These are phyloP conservation scores for Vandiemenella viatica DNA, from an alignment of 2,888 invertebrate genomes.

Conservation along the genomic window DNA sequence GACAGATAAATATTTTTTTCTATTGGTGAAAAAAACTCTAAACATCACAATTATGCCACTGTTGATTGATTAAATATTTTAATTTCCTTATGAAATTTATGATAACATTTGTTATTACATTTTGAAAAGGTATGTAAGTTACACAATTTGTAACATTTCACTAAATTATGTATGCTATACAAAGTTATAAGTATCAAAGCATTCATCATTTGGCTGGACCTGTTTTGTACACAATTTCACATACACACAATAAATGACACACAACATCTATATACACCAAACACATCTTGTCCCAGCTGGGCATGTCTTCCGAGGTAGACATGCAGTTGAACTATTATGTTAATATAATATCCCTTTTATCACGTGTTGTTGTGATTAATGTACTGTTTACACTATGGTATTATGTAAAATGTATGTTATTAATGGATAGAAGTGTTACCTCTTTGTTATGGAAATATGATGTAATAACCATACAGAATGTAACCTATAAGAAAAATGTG, in stretches of 20 bases:
- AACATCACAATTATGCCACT: too few relatives aligned
- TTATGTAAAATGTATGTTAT: slow-evolving; percentile 19
- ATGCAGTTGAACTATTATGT: slow-evolving; percentile 16
- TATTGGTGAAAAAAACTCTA: too few relatives aligned
- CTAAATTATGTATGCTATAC: too few relatives aligned
- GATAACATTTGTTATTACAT: too few relatives aligned
- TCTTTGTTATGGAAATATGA: slow-evolving; percentile 17
- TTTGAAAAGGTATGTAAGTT: too few relatives aligned
- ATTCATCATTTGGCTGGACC: slow-evolving; percentile 12
- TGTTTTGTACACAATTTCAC: slow-evolving; percentile 5
- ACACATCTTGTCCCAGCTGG: slow-evolving; percentile 15
- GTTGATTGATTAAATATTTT: too few relatives aligned
- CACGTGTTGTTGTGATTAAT: slow-evolving; percentile 18
- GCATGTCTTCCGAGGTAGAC: slow-evolving; percentile 19
- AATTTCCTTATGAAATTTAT: too few relatives aligned
- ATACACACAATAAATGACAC: slow-evolving; percentile 3
- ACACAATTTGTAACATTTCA: too few relatives aligned
- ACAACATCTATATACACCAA: slow-evolving; percentile 8
- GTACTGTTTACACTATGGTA: slow-evolving; percentile 19
- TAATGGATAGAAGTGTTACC: slow-evolving; percentile 18
- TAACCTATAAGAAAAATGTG: slow-evolving; percentile 15
- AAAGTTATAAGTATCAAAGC: too few relatives aligned
- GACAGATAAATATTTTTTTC: too few relatives aligned
- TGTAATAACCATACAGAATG: slow-evolving; percentile 15
- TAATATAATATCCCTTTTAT: slow-evolving; percentile 16